Evolutionary conservation across 1,140 invertebrate species (phyloP).

Genomic region (Trichonephila clavipes): DNA sequence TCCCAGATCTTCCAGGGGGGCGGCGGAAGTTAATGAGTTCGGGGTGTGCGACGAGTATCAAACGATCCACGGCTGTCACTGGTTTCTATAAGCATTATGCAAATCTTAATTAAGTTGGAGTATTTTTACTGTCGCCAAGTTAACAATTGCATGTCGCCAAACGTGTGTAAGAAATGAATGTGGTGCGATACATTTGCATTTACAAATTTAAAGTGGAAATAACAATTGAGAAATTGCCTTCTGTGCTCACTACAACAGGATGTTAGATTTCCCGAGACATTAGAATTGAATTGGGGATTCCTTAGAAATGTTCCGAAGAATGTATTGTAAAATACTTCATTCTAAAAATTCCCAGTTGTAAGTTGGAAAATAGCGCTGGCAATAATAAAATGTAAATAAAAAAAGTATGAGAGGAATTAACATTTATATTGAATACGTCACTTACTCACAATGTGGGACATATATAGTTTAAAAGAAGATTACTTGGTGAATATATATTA

Average conservation of each 20-base stretch:
- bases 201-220: not conserved
- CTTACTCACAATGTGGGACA: no score
- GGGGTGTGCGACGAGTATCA: not conserved
- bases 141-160: not conserved
- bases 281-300: no score
- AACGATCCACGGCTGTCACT: not conserved
- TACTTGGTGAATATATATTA: no score
- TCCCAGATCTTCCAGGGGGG: not conserved
- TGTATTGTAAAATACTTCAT: no score
- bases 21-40: constrained; percentile 1
- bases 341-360: no score
- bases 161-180: not conserved
- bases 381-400: no score
- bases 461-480: no score
- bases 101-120: constrained; percentile 5
- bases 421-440: no score
- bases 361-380: no score
- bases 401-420: no score
- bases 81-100: not conserved
- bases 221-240: not conserved
- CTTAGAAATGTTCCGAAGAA: no score
- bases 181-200: not conserved
- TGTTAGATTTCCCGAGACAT: no score
- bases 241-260: not conserved
- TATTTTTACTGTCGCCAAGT: not conserved